phyloP scores from a whole-genome alignment of 2,113 vertebrate species.

The Pantherophis guttatus region DNA sequence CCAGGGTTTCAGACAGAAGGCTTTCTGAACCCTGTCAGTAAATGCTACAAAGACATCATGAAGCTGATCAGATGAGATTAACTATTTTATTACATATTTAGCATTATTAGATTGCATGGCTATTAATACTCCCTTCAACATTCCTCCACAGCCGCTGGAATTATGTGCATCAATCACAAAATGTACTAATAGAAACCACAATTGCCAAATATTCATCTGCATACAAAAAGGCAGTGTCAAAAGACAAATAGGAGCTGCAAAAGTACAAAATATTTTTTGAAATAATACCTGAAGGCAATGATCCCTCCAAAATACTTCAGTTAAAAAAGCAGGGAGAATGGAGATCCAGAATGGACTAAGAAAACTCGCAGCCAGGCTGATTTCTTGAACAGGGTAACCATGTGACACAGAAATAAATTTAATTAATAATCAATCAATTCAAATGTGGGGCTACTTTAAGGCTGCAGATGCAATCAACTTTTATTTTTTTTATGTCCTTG shows the following conservation, averaged over 20 bases:
- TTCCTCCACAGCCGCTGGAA: neutral
- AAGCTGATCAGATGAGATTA: neutral
- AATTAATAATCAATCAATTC: neutral
- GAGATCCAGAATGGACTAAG: neutral
- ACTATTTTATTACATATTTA: neutral
- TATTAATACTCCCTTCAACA: neutral
- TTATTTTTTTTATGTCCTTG: neutral
- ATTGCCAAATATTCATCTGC: neutral
- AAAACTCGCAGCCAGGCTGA: neutral
- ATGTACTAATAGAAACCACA: neutral
- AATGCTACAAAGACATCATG: neutral
- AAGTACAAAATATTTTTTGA: neutral
- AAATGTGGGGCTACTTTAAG: neutral
- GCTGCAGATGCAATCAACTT: neutral
- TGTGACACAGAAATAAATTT: neutral
- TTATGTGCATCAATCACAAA: neutral
- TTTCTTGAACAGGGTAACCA: neutral
- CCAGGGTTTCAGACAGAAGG: neutral
- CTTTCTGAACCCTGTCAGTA: neutral
- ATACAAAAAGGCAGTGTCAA: neutral
- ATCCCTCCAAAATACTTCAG: neutral
- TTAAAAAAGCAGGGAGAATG: neutral
- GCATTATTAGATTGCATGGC: neutral
- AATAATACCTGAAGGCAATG: neutral
- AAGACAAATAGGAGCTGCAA: neutral